These are phyloP conservation scores for Delichon dasypus DNA, from an alignment of 2,797 vertebrate species.

Conservation along the genomic window DNA sequence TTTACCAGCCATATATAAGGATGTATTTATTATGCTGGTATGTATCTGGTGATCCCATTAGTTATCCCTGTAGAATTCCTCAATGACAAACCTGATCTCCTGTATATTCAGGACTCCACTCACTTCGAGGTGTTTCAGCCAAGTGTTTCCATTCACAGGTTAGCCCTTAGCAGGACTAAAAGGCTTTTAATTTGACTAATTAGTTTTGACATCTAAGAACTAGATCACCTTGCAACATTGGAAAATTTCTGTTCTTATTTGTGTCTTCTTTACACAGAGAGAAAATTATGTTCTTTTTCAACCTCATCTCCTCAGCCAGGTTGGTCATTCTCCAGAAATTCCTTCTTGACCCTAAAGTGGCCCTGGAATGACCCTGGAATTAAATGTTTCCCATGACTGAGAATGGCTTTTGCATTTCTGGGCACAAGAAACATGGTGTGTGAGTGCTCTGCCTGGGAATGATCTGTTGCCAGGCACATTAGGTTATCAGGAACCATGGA, in stretches of 20 bases:
- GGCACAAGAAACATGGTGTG: background rate
- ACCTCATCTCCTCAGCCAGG: background rate
- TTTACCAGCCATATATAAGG: background rate
- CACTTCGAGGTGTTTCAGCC: background rate
- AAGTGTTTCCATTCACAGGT: background rate
- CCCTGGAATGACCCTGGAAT: background rate
- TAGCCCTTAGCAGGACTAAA: background rate
- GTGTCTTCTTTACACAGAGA: background rate
- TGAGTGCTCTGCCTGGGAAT: background rate
- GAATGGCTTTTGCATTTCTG: background rate
- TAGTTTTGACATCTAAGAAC: background rate
- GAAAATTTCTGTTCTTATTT: background rate
- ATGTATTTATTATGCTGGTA: background rate
- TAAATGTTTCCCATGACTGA: background rate
- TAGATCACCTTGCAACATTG: background rate
- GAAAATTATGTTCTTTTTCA: background rate
- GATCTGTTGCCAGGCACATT: background rate
- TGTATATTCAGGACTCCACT: background rate
- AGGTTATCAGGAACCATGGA: background rate
- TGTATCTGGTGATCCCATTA: background rate
- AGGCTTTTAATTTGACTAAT: background rate
- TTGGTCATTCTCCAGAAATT: background rate
- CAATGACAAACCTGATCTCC: background rate
- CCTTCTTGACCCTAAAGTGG: background rate
- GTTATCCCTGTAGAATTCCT: background rate